These are phyloP conservation scores for Danio aesculapii DNA, from an alignment of 2,797 vertebrate species.

Conservation along the genomic window DNA sequence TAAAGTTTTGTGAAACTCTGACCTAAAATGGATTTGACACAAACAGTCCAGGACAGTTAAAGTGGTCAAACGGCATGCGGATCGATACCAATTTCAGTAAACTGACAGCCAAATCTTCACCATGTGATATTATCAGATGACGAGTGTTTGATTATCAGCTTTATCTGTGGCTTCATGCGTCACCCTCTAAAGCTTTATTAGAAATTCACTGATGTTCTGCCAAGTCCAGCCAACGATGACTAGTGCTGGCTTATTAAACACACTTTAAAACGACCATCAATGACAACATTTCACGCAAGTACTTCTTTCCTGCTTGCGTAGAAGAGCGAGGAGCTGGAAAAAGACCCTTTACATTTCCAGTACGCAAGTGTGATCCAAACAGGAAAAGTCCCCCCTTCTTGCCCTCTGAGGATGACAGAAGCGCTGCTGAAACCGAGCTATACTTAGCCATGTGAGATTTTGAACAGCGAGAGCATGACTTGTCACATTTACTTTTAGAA, in stretches of 20 bases:
- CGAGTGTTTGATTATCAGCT: background rate
- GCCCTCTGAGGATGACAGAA: background rate
- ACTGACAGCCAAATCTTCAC: constrained; percentile 3
- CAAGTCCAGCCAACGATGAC: background rate
- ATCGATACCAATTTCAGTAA: constrained; percentile 10
- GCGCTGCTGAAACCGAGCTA: constrained; percentile 48
- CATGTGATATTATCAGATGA: background rate
- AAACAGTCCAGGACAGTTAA: background rate
- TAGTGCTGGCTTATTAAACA: background rate
- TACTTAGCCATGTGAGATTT: constrained; percentile 41
- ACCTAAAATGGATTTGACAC: background rate
- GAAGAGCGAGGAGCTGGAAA: background rate
- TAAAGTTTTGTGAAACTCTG: background rate
- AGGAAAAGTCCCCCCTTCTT: constrained; percentile 20
- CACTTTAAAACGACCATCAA: background rate
- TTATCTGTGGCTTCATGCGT: constrained; percentile 7
- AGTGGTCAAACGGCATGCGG: background rate
- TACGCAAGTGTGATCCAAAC: constrained; percentile 26
- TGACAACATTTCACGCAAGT: background rate
- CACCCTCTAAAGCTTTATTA: constrained; percentile 15
- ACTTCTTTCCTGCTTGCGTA: constrained; percentile 16
- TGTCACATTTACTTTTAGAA: constrained; percentile 31
- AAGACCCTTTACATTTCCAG: constrained; percentile 6
- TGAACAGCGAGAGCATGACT: constrained; percentile 35
- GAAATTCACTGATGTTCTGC: constrained; percentile 1